phyloP scores from a whole-genome alignment of 2,113 vertebrate species.

The Speoplatyrhinus poulsoni region DNA sequence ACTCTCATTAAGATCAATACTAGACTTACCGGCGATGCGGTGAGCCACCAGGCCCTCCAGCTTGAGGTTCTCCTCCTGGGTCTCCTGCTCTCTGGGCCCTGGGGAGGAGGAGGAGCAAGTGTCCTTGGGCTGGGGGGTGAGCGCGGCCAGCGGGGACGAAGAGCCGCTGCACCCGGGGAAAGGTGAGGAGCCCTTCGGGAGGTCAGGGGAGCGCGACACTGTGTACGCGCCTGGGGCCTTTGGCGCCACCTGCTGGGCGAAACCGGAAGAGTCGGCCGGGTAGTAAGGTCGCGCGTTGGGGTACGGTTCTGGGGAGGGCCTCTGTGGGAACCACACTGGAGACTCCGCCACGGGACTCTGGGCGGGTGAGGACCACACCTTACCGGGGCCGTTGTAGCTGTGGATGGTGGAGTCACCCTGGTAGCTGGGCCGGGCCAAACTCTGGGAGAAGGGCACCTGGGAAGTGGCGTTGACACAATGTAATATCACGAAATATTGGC shows the following conservation, averaged over 20 bases:
- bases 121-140: slow-evolving; percentile 68
- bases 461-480: slow-evolving; percentile 53
- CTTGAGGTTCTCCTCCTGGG: slow-evolving; percentile 85
- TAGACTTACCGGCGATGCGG: slow-evolving; percentile 90
- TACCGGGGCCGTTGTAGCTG: slow-evolving; percentile 57
- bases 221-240: slow-evolving; percentile 62
- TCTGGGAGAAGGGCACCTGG: slow-evolving; percentile 76
- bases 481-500: too few relatives aligned
- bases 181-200: slow-evolving; percentile 58
- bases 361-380: slow-evolving; percentile 49
- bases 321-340: slow-evolving; percentile 52
- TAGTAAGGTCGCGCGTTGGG: slow-evolving; percentile 46
- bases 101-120: slow-evolving; percentile 74
- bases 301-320: slow-evolving; percentile 70
- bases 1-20: background rate
- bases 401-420: slow-evolving; percentile 75
- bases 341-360: slow-evolving; percentile 65
- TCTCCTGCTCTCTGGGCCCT: slow-evolving; percentile 75
- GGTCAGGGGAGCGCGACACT: slow-evolving; percentile 65
- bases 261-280: slow-evolving; percentile 42
- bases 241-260: slow-evolving; percentile 68
- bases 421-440: slow-evolving; percentile 73
- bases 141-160: slow-evolving; percentile 77
- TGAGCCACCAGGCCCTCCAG: slow-evolving; percentile 96
- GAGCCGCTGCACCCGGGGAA: slow-evolving; percentile 73